phyloP scores from a whole-genome alignment of 1,140 invertebrate genomes.

The Brachionus rotundiformis region DNA sequence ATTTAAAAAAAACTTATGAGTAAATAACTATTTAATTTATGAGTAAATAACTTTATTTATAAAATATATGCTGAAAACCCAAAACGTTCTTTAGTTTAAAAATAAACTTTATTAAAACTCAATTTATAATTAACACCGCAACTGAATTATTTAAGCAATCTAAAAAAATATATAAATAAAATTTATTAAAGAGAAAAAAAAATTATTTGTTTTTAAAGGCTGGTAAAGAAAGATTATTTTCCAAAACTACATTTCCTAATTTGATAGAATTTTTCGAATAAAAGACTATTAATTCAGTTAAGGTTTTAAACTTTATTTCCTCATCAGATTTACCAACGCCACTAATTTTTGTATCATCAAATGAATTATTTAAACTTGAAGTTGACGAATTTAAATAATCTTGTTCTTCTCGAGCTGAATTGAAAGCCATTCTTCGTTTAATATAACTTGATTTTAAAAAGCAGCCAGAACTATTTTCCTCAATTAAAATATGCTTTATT shows the following conservation, averaged over 20 bases:
- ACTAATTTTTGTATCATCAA: not conserved
- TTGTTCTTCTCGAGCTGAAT: not conserved
- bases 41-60: too few species aligned
- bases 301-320: not conserved
- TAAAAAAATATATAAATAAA: not conserved
- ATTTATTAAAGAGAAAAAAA: not conserved
- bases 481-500: slow-evolving; percentile 47
- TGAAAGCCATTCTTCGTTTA: not conserved
- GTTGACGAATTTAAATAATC: not conserved
- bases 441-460: slow-evolving; percentile 46
- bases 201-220: not conserved
- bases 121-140: too few species aligned
- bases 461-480: slow-evolving; percentile 34
- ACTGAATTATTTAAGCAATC: too few species aligned
- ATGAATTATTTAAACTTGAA: slow-evolving; percentile 4
- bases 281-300: slow-evolving; percentile 19
- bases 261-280: slow-evolving; percentile 39
- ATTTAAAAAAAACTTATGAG: too few species aligned
- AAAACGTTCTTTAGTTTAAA: too few species aligned
- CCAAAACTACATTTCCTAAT: slow-evolving; percentile 14
- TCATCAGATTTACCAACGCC: not conserved
- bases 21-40: too few species aligned
- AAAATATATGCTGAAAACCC: too few species aligned
- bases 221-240: not conserved
- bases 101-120: too few species aligned